Evolutionary conservation across 2,888 invertebrate genomes (phyloP).

Genomic region (Harpagoxenus sublaevis): DNA sequence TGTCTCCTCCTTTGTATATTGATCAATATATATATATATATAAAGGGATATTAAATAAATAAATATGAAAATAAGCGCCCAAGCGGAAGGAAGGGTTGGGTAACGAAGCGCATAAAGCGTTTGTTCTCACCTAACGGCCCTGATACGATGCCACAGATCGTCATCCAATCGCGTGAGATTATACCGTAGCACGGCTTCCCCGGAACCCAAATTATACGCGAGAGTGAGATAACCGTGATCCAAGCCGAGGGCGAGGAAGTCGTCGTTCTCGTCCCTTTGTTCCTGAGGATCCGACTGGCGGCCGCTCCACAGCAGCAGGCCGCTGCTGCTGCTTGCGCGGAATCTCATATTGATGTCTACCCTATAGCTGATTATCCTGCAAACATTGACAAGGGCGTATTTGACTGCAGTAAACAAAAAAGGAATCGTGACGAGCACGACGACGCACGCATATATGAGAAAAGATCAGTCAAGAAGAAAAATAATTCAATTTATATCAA

Average conservation of each 20-base stretch:
- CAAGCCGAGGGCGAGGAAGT: constrained; percentile 95
- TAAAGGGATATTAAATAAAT: constrained; percentile 22
- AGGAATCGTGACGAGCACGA: not conserved
- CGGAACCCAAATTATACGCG: constrained; percentile 95
- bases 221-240: constrained; percentile 92
- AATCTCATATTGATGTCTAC: constrained; percentile 96
- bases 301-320: constrained; percentile 95
- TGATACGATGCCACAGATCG: constrained; percentile 94
- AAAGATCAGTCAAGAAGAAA: not conserved
- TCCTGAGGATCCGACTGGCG: constrained; percentile 87
- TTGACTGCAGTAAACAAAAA: not conserved
- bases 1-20: not conserved
- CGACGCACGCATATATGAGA: not conserved
- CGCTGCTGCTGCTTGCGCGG: constrained; percentile 90
- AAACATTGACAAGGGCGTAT: constrained; percentile 44
- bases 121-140: constrained; percentile 90
- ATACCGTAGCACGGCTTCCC: constrained; percentile 94
- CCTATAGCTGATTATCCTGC: constrained; percentile 93
- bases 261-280: constrained; percentile 88
- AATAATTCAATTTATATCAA: constrained; percentile 6
- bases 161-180: constrained; percentile 96
- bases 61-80: constrained; percentile 37
- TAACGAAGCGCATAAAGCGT: constrained; percentile 28
- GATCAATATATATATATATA: not conserved
- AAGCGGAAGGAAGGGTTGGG: not conserved